These are phyloP conservation scores for Notodromas monacha DNA, from an alignment of 2,888 invertebrate species.

Conservation along the genomic window DNA sequence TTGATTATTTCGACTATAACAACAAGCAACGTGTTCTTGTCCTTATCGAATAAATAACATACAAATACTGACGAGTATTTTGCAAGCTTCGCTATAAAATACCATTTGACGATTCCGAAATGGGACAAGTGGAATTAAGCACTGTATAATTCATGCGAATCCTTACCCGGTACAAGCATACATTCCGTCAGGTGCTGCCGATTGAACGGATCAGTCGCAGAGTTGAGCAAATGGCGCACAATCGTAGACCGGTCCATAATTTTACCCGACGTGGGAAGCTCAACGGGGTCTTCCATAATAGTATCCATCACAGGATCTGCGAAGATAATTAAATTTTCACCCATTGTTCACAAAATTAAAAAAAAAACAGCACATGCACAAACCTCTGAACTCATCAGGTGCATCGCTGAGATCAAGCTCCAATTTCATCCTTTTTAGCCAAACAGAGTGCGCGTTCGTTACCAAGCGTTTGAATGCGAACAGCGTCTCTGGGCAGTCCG, in stretches of 20 bases:
- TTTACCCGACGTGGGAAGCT: slow-evolving; percentile 46
- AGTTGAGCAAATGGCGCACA: slow-evolving; percentile 66
- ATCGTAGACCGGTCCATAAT: slow-evolving; percentile 83
- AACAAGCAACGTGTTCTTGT: too few relatives aligned
- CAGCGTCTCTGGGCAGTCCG: too few relatives aligned
- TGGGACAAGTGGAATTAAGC: too few relatives aligned
- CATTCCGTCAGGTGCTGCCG: slow-evolving; percentile 75
- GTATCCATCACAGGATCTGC: slow-evolving; percentile 84
- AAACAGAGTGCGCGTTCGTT: slow-evolving; percentile 33
- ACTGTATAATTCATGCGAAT: too few relatives aligned
- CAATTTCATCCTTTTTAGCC: slow-evolving; percentile 39
- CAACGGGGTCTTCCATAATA: slow-evolving; percentile 76
- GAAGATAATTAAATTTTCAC: too few relatives aligned
- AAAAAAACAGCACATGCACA: slow-evolving; percentile 4
- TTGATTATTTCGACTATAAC: too few relatives aligned
- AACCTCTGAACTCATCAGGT: slow-evolving; percentile 62
- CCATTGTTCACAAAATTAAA: slow-evolving; percentile 8
- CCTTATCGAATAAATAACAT: too few relatives aligned
- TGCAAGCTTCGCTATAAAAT: too few relatives aligned
- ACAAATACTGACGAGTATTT: too few relatives aligned
- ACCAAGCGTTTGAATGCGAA: too few relatives aligned
- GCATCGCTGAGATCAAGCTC: slow-evolving; percentile 81
- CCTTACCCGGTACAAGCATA: slow-evolving; percentile 54
- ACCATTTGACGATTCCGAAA: too few relatives aligned
- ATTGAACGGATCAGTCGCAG: slow-evolving; percentile 90